Evolutionary conservation across 2,797 vertebrate genomes (phyloP), one percentile per base, ranked within the genome.

Genomic region (Graptemys geographica): DNA sequence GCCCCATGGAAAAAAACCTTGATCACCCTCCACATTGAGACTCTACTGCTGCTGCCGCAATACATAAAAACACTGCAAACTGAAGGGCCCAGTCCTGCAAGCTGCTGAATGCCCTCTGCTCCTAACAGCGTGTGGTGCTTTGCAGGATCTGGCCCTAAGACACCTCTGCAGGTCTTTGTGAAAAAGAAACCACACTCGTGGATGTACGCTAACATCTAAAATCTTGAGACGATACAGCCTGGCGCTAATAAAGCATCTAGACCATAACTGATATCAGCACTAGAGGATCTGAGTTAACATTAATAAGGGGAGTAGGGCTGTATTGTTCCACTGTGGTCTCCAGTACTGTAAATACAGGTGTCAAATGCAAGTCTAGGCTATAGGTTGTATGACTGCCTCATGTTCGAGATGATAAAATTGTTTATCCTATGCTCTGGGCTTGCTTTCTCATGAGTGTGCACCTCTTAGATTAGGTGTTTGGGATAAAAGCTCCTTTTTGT

Each of bases 111-210:
- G 72, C 3, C 12, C 15, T 0, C 1, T 47, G 56, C 83, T 31
- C 23, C 83, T 89, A 89, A 18, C 18, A n/a, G 79, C 21, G 0
- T 69, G n/a, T 11, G 57, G 51, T 79, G 88, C 8, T 0, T 78
- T 1, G 65, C 87, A 55, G 69, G 78, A 69, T 28, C 62, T 1
- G 1, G 23, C 10, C 79, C 12, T 65, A 90, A 82, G 79, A 91
- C 76, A 76, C 12, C 84, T 82, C 79, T 0, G 0, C 59, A 62
- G 59, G 57, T 7, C 51, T 86, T 5, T 1, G 56, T 0, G 4
- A 59, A 92, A 49, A 86, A 65, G 10, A 72, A 33, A 28, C 74
- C 37, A 15, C 6, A 80, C 76, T 47, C 23, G n/a, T 90, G 89
- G 82, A 76, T 79, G 49, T 82, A 81, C 79, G 9, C 2, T 9